These are phyloP conservation scores for Chrysolophus pictus DNA, from an alignment of 2,797 vertebrate species.

Conservation along the genomic window DNA sequence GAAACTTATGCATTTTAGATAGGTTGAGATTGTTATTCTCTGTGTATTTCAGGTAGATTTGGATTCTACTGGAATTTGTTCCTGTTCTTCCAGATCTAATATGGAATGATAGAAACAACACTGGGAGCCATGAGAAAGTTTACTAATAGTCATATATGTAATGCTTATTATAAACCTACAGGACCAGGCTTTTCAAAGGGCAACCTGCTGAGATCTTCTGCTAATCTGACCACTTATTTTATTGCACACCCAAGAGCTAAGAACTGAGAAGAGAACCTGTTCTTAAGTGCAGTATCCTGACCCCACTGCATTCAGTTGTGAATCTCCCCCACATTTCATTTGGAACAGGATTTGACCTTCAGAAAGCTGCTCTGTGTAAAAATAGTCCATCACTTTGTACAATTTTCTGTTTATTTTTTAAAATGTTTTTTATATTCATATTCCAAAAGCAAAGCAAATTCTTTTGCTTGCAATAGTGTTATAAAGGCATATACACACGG, in stretches of 20 bases:
- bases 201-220: background rate
- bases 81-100: background rate
- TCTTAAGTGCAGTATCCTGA: background rate
- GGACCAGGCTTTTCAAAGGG: background rate
- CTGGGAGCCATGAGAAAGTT: background rate
- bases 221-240: background rate
- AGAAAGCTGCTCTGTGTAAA: background rate
- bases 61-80: background rate
- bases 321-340: background rate
- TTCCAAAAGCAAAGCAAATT: background rate
- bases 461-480: background rate
- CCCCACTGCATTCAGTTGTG: background rate
- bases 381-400: background rate
- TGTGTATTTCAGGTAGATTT: background rate
- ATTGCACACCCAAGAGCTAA: background rate
- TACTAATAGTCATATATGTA: background rate
- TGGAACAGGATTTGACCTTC: conserved; percentile 10
- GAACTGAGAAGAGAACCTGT: background rate
- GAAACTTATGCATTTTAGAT: background rate
- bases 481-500: background rate
- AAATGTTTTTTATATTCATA: background rate
- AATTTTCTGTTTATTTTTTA: background rate
- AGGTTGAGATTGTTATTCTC: background rate
- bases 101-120: background rate
- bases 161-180: background rate